These are phyloP conservation scores for Theristicus caerulescens DNA, from an alignment of 2,113 vertebrate species.

Conservation along the genomic window DNA sequence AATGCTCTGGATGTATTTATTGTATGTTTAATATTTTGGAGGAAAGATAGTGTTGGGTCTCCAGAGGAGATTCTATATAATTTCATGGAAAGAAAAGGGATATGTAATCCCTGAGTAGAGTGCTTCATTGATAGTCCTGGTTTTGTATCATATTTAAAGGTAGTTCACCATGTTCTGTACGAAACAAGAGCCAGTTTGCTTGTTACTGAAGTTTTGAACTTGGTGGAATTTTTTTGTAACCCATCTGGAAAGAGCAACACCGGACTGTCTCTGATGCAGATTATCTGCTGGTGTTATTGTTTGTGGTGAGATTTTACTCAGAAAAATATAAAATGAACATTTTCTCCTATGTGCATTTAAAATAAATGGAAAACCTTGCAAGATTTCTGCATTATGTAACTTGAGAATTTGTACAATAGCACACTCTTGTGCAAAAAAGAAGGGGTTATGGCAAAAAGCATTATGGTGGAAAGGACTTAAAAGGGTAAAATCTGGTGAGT, in stretches of 20 bases:
- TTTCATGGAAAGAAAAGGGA: neutral
- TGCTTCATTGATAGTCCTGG: neutral
- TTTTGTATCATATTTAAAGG: neutral
- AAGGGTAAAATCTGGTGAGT: neutral
- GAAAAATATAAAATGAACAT: neutral
- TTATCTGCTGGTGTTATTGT: neutral
- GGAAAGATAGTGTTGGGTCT: neutral
- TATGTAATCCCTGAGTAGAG: neutral
- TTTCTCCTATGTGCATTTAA: neutral
- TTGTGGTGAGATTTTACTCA: neutral
- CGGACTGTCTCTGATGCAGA: neutral
- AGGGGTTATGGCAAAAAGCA: neutral
- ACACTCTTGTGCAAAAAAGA: neutral
- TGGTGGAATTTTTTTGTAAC: neutral
- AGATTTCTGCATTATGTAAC: neutral
- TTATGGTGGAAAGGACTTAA: neutral
- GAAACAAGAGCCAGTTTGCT: neutral
- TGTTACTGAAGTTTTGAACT: neutral
- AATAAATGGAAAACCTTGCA: neutral
- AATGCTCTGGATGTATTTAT: neutral
- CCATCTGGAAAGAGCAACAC: neutral
- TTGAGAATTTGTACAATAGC: neutral
- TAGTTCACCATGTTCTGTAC: rapidly evolving
- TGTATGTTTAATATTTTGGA: neutral
- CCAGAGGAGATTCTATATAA: neutral